Evolutionary conservation across 2,888 invertebrate genomes (phyloP), one percentile per base, ranked within the genome.

Genomic region (Spilarctia lutea): DNA sequence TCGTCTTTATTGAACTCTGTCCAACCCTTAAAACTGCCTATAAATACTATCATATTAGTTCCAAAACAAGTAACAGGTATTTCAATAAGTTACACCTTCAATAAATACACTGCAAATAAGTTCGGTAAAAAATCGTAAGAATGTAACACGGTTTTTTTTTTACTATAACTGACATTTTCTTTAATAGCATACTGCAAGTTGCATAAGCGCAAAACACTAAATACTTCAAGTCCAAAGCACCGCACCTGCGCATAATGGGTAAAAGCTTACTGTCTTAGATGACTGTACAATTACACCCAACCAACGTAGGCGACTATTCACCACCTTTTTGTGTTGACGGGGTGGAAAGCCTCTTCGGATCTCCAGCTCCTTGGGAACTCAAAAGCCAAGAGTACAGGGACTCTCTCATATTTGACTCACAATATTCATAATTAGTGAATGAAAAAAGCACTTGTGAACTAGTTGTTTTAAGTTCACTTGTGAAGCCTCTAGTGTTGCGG

Each of bases 181-280:
- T 11, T 27, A 63, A 33, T 52, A 24, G 45, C 33, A 30, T 35
- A 68, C 42, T 68, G 65, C 70, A 74, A 66, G 66, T 52, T 66
- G 70, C 56, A 74, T n/a, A 16, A 74, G 30, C 45, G 66, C 33
- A 20, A 10, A 60, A 27, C 52, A 65, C 65, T 69, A 69, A 69
- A 73, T 73, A 52, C 71, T 71, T 71, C 68, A 68, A 48, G 68
- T 68, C 20, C 56, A 66, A 67, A 74, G 74, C 39, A 68, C 60
- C n/a, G 68, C 71, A 75, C 75, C 75, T 75, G 75, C 42, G 52
- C 65, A 52, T 65, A 68, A 70, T 71, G 35, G 71, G 45, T 68
- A 52, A 73, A 35, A 30, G 52, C 8, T 68, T 33, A 48, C 45
- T 48, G 65, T 73, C 73, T 68, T n/a, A 56, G 18, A 60, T 67